Base-by-base conservation (phyloP, 1,140 invertebrate species). In the Cataglyphis hispanica region DNA sequence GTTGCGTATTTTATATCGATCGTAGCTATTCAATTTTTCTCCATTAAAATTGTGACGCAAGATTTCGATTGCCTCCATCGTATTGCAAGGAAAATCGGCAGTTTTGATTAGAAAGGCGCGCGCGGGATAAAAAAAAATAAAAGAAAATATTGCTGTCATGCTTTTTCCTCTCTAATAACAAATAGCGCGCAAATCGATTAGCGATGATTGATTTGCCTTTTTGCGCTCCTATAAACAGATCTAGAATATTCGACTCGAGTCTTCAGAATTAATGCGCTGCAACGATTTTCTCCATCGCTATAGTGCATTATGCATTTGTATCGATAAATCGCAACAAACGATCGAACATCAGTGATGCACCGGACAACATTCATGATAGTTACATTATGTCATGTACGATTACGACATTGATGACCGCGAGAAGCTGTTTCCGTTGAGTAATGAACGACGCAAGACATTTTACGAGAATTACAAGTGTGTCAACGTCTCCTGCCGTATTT, bases 41-140 rank as follows among this genome's bases (percentile, higher is more conserved):
- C 11, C 2, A 10, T 34, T 50, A 3, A 56, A 56, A 27, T 64
- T 7, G 7, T 37, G 22, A 67, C 22, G 31, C 22, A 16, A 78
- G 74, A 77, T 77, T 63, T 34, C 37, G 2, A 67, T 53, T 78
- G 27, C 76, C 31, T 77, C 13, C 13, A 4, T 78, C 31, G n/a
- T 53, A 31, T 43, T 63, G 22, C 22, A 64, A 77, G 60, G 67
- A 78, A 78, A 67, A 67, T 78, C 27, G 22, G 3, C 13, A 25
- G 2, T 67, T 67, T 16, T 25, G 0, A 78, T 50, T 78, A 13
- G 13, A 2, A n/a, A 66, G 13, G 22, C 5, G 22, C 37, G 19
- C 19, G 1, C 13, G 50, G n/a, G 16, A 60, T 43, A 74, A 56
- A 56, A 37, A 58, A 13, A 19, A 13, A 19, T 2, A 64, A 67